These are phyloP conservation scores for Clinocottus analis DNA, from an alignment of 2,113 vertebrate genomes.

Conservation along the genomic window DNA sequence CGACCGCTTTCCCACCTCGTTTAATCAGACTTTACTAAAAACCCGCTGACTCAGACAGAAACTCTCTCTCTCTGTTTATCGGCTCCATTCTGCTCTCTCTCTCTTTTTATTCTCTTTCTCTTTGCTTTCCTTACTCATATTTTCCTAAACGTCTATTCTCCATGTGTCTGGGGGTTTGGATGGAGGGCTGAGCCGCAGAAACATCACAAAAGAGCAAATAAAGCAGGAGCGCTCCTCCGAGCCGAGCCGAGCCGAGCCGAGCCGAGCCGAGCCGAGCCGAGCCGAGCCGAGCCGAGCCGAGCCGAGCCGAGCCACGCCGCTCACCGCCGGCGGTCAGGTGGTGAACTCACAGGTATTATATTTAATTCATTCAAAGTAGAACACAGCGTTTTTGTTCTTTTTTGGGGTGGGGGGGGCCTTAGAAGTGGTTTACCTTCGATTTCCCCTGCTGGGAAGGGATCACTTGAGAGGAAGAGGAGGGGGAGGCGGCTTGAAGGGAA, in stretches of 20 bases:
- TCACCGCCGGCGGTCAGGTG: constrained; percentile 43
- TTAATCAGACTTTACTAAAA: constrained; percentile 79
- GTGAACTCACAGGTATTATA: constrained; percentile 14
- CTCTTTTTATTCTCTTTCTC: constrained; percentile 23
- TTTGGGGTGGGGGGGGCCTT: constrained; percentile 65
- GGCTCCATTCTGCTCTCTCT: constrained; percentile 47
- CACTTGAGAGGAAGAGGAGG: constrained; percentile 61
- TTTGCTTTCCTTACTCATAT: constrained; percentile 62
- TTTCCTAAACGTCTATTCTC: constrained; percentile 63
- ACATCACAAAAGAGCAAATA: constrained; percentile 48
- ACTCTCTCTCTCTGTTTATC: constrained; percentile 67
- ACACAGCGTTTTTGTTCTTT: constrained; percentile 9
- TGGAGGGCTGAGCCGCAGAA: constrained; percentile 25
- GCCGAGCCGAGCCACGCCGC: constrained; percentile 30
- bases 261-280: constrained; percentile 24
- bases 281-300: constrained; percentile 7
- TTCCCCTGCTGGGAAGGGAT: constrained; percentile 74
- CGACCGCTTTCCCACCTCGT: constrained; percentile 67
- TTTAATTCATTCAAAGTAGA: constrained; percentile 53
- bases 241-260: constrained; percentile 10
- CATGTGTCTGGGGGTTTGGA: constrained; percentile 5
- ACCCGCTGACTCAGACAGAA: constrained; percentile 75
- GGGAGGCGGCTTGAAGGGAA: constrained; percentile 56
- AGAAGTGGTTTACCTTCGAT: constrained; percentile 76
- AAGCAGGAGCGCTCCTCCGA: constrained; percentile 18